Conservation (phyloP, 2,888 invertebrate genomes). For the Holacanthella duospinosa region DNA sequence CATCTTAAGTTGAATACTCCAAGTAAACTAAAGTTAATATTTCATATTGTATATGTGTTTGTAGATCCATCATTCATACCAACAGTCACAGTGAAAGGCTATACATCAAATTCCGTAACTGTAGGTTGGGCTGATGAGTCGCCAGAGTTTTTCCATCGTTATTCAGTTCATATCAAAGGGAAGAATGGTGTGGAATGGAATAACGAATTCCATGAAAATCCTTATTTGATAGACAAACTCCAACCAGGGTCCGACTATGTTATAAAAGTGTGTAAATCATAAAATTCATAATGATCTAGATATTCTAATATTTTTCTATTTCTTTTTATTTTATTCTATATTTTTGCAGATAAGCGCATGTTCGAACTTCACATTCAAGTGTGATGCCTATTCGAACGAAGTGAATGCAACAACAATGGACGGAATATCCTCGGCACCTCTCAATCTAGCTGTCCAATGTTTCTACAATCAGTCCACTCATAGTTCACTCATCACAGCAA, state of each 20-base stretch:
- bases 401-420: slow-evolving; percentile 74
- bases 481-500: slow-evolving; percentile 54
- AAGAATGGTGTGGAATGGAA: slow-evolving; percentile 2
- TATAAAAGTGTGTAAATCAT: slow-evolving; percentile 55
- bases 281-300: not conserved
- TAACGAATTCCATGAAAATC: slow-evolving; percentile 45
- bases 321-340: not conserved
- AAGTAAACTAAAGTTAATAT: too few species aligned
- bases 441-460: slow-evolving; percentile 57
- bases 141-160: slow-evolving; percentile 32
- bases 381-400: slow-evolving; percentile 65
- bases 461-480: slow-evolving; percentile 51
- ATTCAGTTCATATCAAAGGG: slow-evolving; percentile 23
- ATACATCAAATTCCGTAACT: slow-evolving; percentile 61
- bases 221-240: slow-evolving; percentile 67
- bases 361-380: slow-evolving; percentile 61
- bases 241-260: slow-evolving; percentile 68
- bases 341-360: slow-evolving; percentile 56
- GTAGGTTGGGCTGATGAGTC: slow-evolving; percentile 55
- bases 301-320: not conserved
- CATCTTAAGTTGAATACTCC: too few species aligned
- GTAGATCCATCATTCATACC: slow-evolving; percentile 67
- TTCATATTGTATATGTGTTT: not conserved
- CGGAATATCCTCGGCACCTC: slow-evolving; percentile 64
- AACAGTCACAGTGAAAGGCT: slow-evolving; percentile 62